Percentiles rank a stretch among this genome's conserved stretches.
phyloP scores from a whole-genome alignment of 2,113 vertebrate species.

The Madoqua kirkii region DNA sequence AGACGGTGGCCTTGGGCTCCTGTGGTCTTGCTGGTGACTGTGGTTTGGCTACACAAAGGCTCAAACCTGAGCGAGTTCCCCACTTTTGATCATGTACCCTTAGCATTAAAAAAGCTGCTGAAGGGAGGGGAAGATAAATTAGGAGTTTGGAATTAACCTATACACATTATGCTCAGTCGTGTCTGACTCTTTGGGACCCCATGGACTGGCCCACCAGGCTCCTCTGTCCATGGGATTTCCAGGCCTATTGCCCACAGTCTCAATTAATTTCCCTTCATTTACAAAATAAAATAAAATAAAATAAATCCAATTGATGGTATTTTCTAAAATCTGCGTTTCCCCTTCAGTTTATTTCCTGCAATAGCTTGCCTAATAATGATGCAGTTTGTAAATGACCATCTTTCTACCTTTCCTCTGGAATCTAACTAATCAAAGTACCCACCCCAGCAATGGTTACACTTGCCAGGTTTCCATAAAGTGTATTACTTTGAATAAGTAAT shows the following conservation, averaged over 20 bases:
- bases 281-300: background rate
- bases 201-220: background rate
- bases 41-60: background rate
- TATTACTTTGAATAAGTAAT: background rate
- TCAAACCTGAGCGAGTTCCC: background rate
- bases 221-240: background rate
- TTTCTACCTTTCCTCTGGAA: background rate
- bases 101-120: background rate
- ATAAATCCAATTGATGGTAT: background rate
- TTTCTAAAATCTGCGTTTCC: background rate
- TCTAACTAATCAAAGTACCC: background rate
- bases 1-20: accelerated
- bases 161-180: background rate
- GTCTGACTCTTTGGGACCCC: background rate
- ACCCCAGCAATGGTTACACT: background rate
- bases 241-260: background rate
- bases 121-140: background rate
- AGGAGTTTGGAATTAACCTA: background rate
- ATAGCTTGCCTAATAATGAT: background rate
- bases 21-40: background rate
- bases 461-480: background rate
- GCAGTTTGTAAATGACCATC: background rate
- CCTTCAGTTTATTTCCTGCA: background rate
- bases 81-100: background rate
- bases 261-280: background rate